A percentile compares a stretch with the other conserved stretches of the same genome.
Conservation (phyloP, 2,888 invertebrate genomes). For the Trypoxylon attenuatum region DNA sequence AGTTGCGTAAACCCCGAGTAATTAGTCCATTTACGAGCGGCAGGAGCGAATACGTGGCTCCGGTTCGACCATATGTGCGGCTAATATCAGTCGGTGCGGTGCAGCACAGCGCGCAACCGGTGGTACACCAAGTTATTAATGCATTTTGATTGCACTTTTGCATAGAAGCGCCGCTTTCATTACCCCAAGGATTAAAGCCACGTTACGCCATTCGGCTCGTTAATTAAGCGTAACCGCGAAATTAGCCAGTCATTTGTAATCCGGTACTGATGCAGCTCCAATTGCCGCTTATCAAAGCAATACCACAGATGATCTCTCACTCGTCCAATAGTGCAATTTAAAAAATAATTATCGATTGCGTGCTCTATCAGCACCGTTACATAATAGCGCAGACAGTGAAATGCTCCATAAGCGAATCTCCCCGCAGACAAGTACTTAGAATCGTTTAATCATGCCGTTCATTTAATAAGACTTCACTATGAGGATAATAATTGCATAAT, state of each 20-base stretch:
- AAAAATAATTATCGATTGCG: too few species aligned
- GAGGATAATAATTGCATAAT: too few species aligned
- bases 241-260: slow-evolving; percentile 57
- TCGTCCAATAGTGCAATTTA: too few species aligned
- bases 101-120: slow-evolving; percentile 31
- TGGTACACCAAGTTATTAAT: slow-evolving; percentile 59
- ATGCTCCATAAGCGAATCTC: too few species aligned
- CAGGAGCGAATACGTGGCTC: slow-evolving; percentile 20
- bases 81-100: slow-evolving; percentile 40
- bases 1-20: slow-evolving; percentile 64
- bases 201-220: slow-evolving; percentile 59
- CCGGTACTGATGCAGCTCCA: slow-evolving; percentile 44
- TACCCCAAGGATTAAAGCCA: slow-evolving; percentile 65
- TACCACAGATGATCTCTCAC: too few species aligned
- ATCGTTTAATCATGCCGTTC: too few species aligned
- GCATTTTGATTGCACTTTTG: slow-evolving; percentile 66
- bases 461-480: too few species aligned
- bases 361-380: too few species aligned
- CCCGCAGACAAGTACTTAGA: too few species aligned
- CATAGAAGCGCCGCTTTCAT: slow-evolving; percentile 53
- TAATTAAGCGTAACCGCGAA: slow-evolving; percentile 59
- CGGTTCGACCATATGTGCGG: slow-evolving; percentile 21
- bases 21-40: slow-evolving; percentile 67
- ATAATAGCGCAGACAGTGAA: too few species aligned
- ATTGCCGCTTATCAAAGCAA: too few species aligned